Evolutionary conservation across 64 coral and sea anemone genomes (phyloP), one percentile per base, ranked within the genome.

Genomic region (Montipora cactus): DNA sequence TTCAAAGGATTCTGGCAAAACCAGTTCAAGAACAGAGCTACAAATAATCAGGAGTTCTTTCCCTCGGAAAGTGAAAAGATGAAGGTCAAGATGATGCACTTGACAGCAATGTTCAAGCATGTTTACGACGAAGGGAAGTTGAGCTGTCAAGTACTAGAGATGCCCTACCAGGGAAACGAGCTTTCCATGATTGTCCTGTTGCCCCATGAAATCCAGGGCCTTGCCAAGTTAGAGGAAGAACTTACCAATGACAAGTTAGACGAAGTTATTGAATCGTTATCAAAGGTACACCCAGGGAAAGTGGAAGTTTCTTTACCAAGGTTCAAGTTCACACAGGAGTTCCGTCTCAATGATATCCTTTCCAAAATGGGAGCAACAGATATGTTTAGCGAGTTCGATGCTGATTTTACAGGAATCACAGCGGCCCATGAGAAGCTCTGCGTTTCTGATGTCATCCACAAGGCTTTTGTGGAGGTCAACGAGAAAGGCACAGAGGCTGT

Each of bases 381-480:
- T 47, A 92, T 99, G 91, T 99, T 99, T 75, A 76, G 74, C 52
- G 44, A 87, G 44, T 77, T 83, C 6, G 16, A 91, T 25, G 88
- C 94, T 51, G 79, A 99, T 75, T 95, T 99, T 48, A 91, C 97
- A 8, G 97, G 97, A 11, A 96, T 99, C 13, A 89, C 89, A 25
- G 66, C 10, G 19, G 76, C 82, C 12, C 77, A 68, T 66, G 95
- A 96, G 74, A 93, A 92, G 18, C 20, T 99, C 21, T 94, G 85
- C 53, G 92, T 99, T 28, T 96, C 97, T 5, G 67, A 94, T 15
- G 95, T 95, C 16, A 79, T 94, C 78, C 97, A 99, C 78, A 95
- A 99, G 80, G 97, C 97, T 74, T 92, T 96, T 72, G 94, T 96
- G 45, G 97, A 96, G 79, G 95, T 99, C 9, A 99, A 94, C 55